Percentiles rank a stretch among this genome's conserved stretches.
Conservation (phyloP, 2,888 invertebrate genomes). For the Zele albiditarsus region DNA sequence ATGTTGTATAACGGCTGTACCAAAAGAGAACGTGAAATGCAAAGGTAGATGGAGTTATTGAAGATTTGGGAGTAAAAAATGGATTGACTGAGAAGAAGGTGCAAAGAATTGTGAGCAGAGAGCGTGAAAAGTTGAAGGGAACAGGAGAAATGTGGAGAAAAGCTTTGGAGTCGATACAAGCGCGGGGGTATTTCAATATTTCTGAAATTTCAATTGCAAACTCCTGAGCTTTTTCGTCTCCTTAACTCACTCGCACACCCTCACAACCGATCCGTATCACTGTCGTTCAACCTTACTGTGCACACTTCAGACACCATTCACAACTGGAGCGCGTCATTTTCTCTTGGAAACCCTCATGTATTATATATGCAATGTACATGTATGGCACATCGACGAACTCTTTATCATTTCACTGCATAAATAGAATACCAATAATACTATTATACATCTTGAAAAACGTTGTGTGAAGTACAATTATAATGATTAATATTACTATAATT, state of each 20-base stretch:
- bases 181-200: slow-evolving; percentile 65
- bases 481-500: not conserved
- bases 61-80: slow-evolving; percentile 33
- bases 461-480: not conserved
- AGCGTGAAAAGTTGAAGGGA: slow-evolving; percentile 32
- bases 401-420: not conserved
- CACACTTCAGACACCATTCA: slow-evolving; percentile 55
- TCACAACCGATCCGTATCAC: slow-evolving; percentile 10
- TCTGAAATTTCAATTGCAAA: slow-evolving; percentile 57
- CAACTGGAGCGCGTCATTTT: slow-evolving; percentile 64
- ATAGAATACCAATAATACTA: not conserved
- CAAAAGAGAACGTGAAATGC: slow-evolving; percentile 34
- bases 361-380: not conserved
- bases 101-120: slow-evolving; percentile 1
- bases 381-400: not conserved
- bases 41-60: slow-evolving; percentile 45
- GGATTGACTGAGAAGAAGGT: not conserved
- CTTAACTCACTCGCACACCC: slow-evolving; percentile 24
- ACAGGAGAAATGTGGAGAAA: slow-evolving; percentile 9
- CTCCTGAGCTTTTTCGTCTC: slow-evolving; percentile 31
- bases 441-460: not conserved
- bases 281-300: not conserved
- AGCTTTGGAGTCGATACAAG: slow-evolving; percentile 3
- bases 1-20: slow-evolving; percentile 33
- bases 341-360: slow-evolving; percentile 35